phyloP scores from a whole-genome alignment of 1,140 invertebrate species.

The Lutraria rhynchaena region DNA sequence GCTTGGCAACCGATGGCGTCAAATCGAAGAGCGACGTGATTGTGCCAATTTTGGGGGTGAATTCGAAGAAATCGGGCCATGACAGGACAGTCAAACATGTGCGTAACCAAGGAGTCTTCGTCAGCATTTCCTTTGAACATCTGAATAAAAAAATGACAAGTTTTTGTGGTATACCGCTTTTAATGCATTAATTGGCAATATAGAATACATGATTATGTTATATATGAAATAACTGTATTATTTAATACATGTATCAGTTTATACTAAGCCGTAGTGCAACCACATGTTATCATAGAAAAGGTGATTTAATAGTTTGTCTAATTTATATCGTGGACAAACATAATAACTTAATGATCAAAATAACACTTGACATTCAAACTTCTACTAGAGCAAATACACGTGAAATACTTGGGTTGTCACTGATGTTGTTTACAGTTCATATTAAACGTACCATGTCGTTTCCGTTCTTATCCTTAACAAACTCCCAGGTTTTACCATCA shows the following conservation, averaged over 20 bases:
- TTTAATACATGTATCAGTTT: too few species aligned
- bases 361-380: too few species aligned
- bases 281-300: too few species aligned
- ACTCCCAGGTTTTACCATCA: conserved; percentile 61
- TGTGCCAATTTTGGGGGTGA: conserved; percentile 51
- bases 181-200: too few species aligned
- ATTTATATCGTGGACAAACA: too few species aligned
- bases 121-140: conserved; percentile 57
- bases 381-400: too few species aligned
- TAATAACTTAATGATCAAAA: too few species aligned
- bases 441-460: conserved; percentile 55
- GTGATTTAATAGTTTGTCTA: too few species aligned
- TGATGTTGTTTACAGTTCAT: neutral
- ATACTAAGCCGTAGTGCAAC: too few species aligned
- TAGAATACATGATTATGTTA: too few species aligned
- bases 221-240: too few species aligned
- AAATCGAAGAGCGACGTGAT: conserved; percentile 55
- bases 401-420: too few species aligned
- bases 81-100: conserved; percentile 56
- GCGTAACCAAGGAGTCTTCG: conserved; percentile 49
- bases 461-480: conserved; percentile 60
- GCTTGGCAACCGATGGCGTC: conserved; percentile 62
- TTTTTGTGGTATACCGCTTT: neutral
- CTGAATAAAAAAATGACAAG: conserved; percentile 13
- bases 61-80: conserved; percentile 55